Base-by-base conservation (phyloP, 2,888 invertebrate species). In the Microctonus brassicae region DNA sequence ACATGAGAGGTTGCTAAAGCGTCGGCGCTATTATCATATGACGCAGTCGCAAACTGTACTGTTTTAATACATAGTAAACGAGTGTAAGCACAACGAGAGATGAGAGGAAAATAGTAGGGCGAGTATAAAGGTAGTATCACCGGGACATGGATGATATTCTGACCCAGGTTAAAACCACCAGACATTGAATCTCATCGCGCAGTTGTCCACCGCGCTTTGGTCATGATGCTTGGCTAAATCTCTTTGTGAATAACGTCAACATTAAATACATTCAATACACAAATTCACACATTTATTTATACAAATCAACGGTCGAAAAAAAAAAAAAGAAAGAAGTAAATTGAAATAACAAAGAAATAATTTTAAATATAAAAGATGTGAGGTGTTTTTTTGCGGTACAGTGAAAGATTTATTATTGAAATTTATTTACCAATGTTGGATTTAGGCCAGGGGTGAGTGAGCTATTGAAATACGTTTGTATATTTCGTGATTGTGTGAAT, bases 21-120 rank as follows among this genome's bases (percentile, higher is more conserved):
- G 78, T 76, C 76, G 75, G 76, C 78, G 77, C 77, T 72, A 67
- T 60, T 62, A 36, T 62, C 66, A 47, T 62, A 69, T 52, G 73
- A 80, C 82, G 82, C 82, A 82, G 82, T 71, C 80, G 81, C 81
- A 76, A 76, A 72, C 75, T 77, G 75, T 73, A 75, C 74, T 76
- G 72, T 36, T 68, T 57, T 22, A 22, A 72, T 73, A 72, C 74
- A 73, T 69, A 47, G 39, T 65, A 66, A 61, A 26, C 42, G 58
- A 60, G 69, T 22, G 69, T 24, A 34, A 47, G 63, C 62, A 68
- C 36, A 52, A 24, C 57, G 36, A 55, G 63, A 69, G 65, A 42
- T 34, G 62, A 69, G 26, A 63, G 47, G 57, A 10, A 53, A 47
- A 24, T 63, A 60, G 74, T 34, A 67, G 64, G 55, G 62, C 52